Conservation (phyloP, 2,113 vertebrate species). For the Scomber japonicus region DNA sequence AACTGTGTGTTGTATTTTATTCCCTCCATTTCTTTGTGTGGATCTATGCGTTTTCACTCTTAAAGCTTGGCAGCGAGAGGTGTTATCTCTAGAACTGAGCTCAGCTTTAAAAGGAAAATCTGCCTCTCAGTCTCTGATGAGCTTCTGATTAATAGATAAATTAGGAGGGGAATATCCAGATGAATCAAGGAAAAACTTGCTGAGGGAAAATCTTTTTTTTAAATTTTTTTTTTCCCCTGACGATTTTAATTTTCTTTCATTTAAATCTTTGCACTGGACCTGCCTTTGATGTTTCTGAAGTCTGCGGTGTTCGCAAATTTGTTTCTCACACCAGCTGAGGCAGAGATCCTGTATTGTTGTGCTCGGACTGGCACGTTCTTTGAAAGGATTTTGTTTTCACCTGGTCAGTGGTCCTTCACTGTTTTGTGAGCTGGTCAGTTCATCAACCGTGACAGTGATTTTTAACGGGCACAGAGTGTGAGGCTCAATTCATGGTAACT, state of each 20-base stretch:
- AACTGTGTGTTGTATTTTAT: conserved; percentile 45
- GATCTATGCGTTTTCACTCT: conserved; percentile 65
- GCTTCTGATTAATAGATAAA: conserved; percentile 54
- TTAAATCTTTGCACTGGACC: conserved; percentile 19
- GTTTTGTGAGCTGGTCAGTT: conserved; percentile 38
- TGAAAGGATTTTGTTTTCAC: conserved; percentile 59
- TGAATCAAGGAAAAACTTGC: conserved; percentile 50
- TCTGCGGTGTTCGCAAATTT: conserved; percentile 36
- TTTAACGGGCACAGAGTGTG: conserved; percentile 23
- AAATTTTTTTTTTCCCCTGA: not conserved
- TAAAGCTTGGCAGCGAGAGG: conserved; percentile 60
- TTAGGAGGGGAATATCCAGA: conserved; percentile 33
- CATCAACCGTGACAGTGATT: conserved; percentile 45
- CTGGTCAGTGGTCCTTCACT: conserved; percentile 42
- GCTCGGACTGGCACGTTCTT: conserved; percentile 50
- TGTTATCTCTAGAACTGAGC: conserved; percentile 54
- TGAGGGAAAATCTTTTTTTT: conserved; percentile 25
- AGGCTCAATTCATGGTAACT: conserved; percentile 14
- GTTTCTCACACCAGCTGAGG: conserved; percentile 18
- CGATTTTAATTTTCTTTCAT: conserved; percentile 15
- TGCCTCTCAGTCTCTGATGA: conserved; percentile 49
- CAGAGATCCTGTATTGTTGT: conserved; percentile 34
- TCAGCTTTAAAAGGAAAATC: conserved; percentile 69
- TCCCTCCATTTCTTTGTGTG: conserved; percentile 57
- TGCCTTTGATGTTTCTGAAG: conserved; percentile 12